Conservation (phyloP, 1,140 invertebrate species). For the Euura lappo region DNA sequence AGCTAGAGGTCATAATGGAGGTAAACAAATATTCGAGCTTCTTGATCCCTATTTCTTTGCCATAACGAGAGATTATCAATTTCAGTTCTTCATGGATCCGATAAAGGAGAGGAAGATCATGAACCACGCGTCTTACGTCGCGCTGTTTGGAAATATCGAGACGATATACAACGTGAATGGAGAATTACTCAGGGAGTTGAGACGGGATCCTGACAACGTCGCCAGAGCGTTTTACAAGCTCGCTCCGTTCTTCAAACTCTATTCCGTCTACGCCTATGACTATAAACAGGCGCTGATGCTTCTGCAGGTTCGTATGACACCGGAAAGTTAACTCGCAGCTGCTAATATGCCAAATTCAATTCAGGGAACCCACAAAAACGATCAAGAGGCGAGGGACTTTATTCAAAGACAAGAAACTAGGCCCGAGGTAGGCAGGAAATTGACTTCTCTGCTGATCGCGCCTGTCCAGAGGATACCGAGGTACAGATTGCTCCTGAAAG, state of each 20-base stretch:
- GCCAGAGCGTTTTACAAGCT: conserved; percentile 72
- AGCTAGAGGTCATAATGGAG: conserved; percentile 71
- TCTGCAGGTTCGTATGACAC: conserved; percentile 55
- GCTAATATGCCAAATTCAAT: not conserved
- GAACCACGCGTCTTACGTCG: conserved; percentile 62
- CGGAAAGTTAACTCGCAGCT: not conserved
- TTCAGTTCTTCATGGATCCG: conserved; percentile 72
- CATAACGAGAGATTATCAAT: conserved; percentile 31
- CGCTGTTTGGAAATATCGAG: conserved; percentile 74
- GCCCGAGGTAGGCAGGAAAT: conserved; percentile 73
- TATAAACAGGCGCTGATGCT: conserved; percentile 68
- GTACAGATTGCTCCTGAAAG: conserved; percentile 74
- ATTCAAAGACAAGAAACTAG: conserved; percentile 70
- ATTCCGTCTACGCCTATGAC: conserved; percentile 79
- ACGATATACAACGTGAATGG: conserved; percentile 76
- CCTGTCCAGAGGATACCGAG: conserved; percentile 80
- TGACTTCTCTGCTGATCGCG: conserved; percentile 74
- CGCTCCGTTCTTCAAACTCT: conserved; percentile 79
- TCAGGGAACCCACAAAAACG: conserved; percentile 65
- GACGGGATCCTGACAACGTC: conserved; percentile 66
- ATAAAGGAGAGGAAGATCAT: conserved; percentile 66
- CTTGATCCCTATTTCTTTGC: conserved; percentile 12
- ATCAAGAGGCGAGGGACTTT: conserved; percentile 66
- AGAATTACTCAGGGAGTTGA: conserved; percentile 70
- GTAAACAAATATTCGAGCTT: conserved; percentile 44